Base-by-base conservation (phyloP, 35 echinoderm and acorn worm genomes). In the Eucidaris tribuloides region DNA sequence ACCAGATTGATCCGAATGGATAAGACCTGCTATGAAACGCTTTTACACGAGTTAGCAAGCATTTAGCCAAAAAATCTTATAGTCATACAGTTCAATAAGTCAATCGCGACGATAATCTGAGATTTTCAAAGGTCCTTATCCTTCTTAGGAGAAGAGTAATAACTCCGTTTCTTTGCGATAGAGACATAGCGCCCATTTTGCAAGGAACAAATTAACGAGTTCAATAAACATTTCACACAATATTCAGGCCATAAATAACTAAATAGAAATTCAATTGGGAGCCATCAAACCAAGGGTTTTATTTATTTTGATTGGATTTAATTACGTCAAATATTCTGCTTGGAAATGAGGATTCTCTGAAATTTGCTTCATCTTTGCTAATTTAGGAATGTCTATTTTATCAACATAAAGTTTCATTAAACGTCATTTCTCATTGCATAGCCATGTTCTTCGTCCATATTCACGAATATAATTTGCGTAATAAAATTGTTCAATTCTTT, bases 201-300 rank as follows among this genome's bases (percentile, higher is more conserved):
- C n/a, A n/a, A n/a, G 28, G n/a, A 52, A 18, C 18, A 11, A 36
- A 23, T 25, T 20, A 4, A 34, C 3, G 31, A 81, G 3, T 37
- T n/a, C 56, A 81, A 39, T 22, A 57, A 46, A 29, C 48, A n/a
- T n/a, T n/a, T 20, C 29, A 52, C 25, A 52, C 50, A 18, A 28
- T 72, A 72, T 5, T 71, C 62, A 52, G 63, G 25, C 64, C 62
- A 46, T 72, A 85, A 71, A n/a, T n/a, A 25, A 31, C 24, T 20
- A 71, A 34, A 50, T 85, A 85, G 15, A 85, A n/a, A 85, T 55
- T 72, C 65, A 85, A 31, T 55, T 3, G 82, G 65, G 41, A 83
- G 27, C 27, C 81, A 64, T 60, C 39, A 31, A 42, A 2, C 82
- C 82, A 19, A 45, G 63, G 33, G 82, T 72, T 44, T 84, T 84